Conservation (phyloP, 2,113 vertebrate genomes). For the Tylochromis polylepis region DNA sequence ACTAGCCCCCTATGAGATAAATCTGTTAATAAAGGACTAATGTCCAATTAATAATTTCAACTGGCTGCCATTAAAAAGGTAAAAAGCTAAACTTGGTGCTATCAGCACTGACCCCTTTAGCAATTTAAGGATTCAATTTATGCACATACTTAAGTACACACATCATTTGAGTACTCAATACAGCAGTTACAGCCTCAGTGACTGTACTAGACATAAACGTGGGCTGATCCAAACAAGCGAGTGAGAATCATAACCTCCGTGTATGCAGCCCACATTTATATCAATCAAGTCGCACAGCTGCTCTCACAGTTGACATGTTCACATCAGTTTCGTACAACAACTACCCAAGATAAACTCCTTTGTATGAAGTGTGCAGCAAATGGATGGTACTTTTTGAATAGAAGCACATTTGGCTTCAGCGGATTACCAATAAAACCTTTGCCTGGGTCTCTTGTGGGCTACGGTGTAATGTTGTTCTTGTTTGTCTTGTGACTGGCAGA, state of each 20-base stretch:
- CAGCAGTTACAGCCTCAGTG: not conserved
- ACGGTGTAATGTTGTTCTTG: not conserved
- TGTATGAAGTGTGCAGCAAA: not conserved
- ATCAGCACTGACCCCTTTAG: not conserved
- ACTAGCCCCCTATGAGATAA: not conserved
- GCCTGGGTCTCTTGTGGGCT: not conserved
- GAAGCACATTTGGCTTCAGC: not conserved
- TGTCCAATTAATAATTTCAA: not conserved
- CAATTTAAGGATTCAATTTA: not conserved
- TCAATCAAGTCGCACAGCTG: constrained; percentile 41
- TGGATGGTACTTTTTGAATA: not conserved
- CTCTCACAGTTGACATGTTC: constrained; percentile 16
- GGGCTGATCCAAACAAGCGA: constrained; percentile 30
- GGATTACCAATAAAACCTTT: not conserved
- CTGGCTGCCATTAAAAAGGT: not conserved
- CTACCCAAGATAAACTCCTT: not conserved
- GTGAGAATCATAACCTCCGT: constrained; percentile 5
- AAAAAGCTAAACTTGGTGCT: not conserved
- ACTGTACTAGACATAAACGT: not conserved
- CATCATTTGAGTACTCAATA: not conserved
- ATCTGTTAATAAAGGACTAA: not conserved
- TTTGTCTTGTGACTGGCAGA: not conserved
- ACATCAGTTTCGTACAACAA: constrained; percentile 11
- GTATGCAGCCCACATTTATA: constrained; percentile 26
- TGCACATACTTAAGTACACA: not conserved